Percentiles rank a stretch among this genome's conserved stretches.
These are phyloP conservation scores for Lepidostoma basale DNA, from an alignment of 1,140 invertebrate species.

Conservation along the genomic window DNA sequence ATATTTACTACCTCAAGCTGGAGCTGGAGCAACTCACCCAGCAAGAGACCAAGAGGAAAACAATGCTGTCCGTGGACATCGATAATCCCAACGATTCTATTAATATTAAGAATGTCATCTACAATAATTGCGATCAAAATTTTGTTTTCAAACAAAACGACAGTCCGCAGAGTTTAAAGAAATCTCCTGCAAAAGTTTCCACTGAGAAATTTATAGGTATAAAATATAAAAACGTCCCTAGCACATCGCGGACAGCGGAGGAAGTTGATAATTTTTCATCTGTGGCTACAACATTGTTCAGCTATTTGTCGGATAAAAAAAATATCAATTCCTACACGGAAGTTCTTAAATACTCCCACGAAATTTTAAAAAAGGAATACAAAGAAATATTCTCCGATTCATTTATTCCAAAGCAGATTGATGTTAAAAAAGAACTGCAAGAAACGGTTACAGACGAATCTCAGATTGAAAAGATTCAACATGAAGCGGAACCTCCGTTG, in stretches of 20 bases:
- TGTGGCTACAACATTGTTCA: not conserved
- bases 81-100: not conserved
- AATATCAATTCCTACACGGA: not conserved
- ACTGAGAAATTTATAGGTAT: no score
- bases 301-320: slow-evolving; percentile 5
- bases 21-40: no score
- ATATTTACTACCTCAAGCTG: not conserved
- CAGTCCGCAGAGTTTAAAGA: not conserved
- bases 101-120: slow-evolving; percentile 22
- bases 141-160: slow-evolving; percentile 15
- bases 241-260: not conserved
- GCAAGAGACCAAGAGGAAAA: no score
- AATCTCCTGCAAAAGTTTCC: not conserved
- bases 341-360: not conserved
- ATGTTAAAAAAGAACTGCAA: no score
- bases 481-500: not conserved
- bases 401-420: no score
- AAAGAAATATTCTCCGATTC: no score
- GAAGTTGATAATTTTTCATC: slow-evolving; percentile 1
- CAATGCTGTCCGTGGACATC: not conserved
- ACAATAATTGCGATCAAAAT: slow-evolving; percentile 22
- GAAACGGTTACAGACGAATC: no score
- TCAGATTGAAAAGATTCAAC: no score
- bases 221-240: no score
- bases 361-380: not conserved